A percentile compares a stretch with the other conserved stretches of the same genome.
phyloP scores from a whole-genome alignment of 2,888 invertebrate genomes.

The Noctua comes region DNA sequence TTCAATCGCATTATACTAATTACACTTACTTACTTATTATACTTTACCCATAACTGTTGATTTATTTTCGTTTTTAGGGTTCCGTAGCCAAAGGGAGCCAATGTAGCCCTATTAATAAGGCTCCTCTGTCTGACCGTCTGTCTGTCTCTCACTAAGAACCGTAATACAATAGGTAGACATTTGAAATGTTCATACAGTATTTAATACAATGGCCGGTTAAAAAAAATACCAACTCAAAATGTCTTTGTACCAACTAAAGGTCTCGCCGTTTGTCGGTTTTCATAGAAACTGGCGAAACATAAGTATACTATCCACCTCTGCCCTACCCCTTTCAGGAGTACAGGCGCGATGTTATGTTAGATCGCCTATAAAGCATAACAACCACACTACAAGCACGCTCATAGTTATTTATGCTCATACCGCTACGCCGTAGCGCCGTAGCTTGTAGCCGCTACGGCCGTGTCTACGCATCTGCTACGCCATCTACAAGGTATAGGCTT shows the following conservation, averaged over 20 bases:
- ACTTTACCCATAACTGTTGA: not conserved
- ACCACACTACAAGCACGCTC: conserved; percentile 23
- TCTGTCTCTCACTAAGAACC: not conserved
- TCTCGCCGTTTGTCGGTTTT: not conserved
- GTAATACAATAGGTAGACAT: not conserved
- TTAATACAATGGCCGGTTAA: too few species aligned
- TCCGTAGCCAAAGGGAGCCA: not conserved
- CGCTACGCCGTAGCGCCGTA: conserved; percentile 63
- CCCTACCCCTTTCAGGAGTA: not conserved
- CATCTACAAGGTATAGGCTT: conserved; percentile 60
- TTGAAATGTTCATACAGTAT: too few species aligned
- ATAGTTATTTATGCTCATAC: conserved; percentile 45
- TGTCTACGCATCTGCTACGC: conserved; percentile 70
- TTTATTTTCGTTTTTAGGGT: not conserved
- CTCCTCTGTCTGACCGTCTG: not conserved
- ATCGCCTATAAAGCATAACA: conserved; percentile 11
- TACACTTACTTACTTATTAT: too few species aligned
- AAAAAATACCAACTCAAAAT: too few species aligned
- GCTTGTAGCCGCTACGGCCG: conserved; percentile 52
- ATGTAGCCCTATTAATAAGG: not conserved
- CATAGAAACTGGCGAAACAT: not conserved
- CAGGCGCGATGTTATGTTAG: not conserved
- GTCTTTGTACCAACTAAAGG: too few species aligned
- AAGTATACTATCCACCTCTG: not conserved
- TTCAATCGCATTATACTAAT: not conserved